A percentile compares a stretch with the other conserved stretches of the same genome.
Conservation (phyloP, 2,888 invertebrate species). For the Acronicta aceris region DNA sequence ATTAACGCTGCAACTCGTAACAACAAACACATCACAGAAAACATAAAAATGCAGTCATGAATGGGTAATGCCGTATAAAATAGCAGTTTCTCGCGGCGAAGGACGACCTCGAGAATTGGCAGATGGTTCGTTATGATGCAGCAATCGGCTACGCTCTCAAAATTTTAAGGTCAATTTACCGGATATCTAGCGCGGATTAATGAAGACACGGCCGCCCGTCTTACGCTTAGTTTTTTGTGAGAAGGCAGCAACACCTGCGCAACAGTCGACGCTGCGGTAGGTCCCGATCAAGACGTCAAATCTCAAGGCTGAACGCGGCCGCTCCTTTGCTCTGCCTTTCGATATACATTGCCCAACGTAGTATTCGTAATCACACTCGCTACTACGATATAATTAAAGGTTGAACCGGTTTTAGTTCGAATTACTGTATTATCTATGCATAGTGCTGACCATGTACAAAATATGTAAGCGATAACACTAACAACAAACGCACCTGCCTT, state of each 20-base stretch:
- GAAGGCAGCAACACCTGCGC: constrained; percentile 83
- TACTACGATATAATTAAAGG: constrained; percentile 69
- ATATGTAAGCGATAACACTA: constrained; percentile 15
- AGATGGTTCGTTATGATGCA: constrained; percentile 35
- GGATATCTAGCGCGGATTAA: constrained; percentile 75
- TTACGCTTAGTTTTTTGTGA: constrained; percentile 84
- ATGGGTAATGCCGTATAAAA: constrained; percentile 39
- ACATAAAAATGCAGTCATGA: constrained; percentile 45
- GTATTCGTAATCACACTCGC: constrained; percentile 72
- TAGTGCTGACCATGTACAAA: constrained; percentile 11
- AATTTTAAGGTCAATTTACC: constrained; percentile 76
- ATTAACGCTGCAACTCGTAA: constrained; percentile 35
- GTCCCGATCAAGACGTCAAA: constrained; percentile 89
- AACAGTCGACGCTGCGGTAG: constrained; percentile 85
- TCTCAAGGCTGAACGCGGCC: constrained; percentile 84
- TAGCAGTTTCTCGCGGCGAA: constrained; percentile 21
- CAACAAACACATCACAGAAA: constrained; percentile 29
- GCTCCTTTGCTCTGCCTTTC: constrained; percentile 75
- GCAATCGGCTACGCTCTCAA: constrained; percentile 58
- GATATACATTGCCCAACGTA: constrained; percentile 79
- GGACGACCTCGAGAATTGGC: constrained; percentile 36
- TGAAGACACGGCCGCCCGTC: constrained; percentile 79
- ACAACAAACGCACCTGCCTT: constrained; percentile 36
- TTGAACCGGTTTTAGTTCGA: constrained; percentile 45
- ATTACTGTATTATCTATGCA: constrained; percentile 39